phyloP scores from a whole-genome alignment of 2,113 vertebrate species.

The Saccopteryx leptura region DNA sequence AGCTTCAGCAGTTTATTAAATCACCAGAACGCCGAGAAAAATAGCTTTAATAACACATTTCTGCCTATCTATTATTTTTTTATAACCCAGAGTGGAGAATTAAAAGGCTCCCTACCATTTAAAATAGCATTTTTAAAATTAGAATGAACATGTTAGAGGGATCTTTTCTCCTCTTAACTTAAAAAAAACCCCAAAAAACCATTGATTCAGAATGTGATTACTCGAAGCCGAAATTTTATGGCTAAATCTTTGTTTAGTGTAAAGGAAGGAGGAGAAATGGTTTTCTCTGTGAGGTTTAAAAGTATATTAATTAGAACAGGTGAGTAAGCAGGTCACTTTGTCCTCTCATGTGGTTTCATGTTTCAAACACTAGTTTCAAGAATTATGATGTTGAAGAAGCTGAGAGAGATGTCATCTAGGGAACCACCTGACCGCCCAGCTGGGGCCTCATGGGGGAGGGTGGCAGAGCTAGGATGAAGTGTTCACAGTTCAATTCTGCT shows the following conservation, averaged over 20 bases:
- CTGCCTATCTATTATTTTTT: slow-evolving; percentile 89
- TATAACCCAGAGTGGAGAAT: slow-evolving; percentile 86
- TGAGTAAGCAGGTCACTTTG: slow-evolving; percentile 69
- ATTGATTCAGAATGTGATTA: slow-evolving; percentile 84
- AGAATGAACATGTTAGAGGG: slow-evolving; percentile 72
- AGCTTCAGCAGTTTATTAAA: slow-evolving; percentile 89
- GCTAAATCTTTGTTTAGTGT: slow-evolving; percentile 69
- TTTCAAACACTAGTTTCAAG: slow-evolving; percentile 53
- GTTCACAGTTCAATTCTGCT: neutral
- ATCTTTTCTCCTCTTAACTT: slow-evolving; percentile 39
- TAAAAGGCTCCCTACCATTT: slow-evolving; percentile 85
- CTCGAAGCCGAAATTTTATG: slow-evolving; percentile 78
- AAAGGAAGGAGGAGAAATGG: slow-evolving; percentile 65
- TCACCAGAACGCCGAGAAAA: slow-evolving; percentile 89
- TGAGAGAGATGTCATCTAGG: slow-evolving; percentile 11
- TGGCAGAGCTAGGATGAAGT: neutral
- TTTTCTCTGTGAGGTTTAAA: slow-evolving; percentile 70
- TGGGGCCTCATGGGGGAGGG: fast-evolving
- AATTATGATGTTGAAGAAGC: slow-evolving; percentile 31
- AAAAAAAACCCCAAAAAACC: slow-evolving; percentile 78
- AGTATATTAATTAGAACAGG: slow-evolving; percentile 71
- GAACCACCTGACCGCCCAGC: slow-evolving; percentile 41
- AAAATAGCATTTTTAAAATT: slow-evolving; percentile 85
- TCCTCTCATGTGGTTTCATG: slow-evolving; percentile 38
- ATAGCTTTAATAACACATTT: slow-evolving; percentile 91